phyloP scores from a whole-genome alignment of 2,113 vertebrate genomes.

The Dolichallabes microphthalmus region DNA sequence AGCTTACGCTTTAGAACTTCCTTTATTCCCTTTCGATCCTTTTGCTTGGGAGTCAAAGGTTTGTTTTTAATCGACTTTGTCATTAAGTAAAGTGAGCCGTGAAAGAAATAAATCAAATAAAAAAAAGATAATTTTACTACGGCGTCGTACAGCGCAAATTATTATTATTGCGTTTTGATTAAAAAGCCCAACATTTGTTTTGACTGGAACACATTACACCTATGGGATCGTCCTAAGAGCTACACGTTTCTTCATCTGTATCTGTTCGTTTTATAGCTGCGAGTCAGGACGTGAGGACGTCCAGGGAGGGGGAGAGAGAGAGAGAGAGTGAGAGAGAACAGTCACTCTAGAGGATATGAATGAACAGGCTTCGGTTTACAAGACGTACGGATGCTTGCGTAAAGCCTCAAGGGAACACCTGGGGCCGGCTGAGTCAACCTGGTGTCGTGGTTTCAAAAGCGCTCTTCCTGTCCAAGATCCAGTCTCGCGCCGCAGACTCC shows the following conservation, averaged over 20 bases:
- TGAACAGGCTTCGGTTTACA: constrained; percentile 51
- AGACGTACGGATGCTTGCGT: constrained; percentile 39
- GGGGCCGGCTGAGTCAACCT: constrained; percentile 44
- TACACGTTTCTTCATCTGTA: background rate
- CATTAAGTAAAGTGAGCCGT: too few relatives aligned
- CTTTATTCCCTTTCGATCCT: constrained; percentile 3
- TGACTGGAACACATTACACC: background rate
- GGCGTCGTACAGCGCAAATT: background rate
- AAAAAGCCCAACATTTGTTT: background rate
- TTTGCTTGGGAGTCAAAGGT: background rate
- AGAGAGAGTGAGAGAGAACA: background rate
- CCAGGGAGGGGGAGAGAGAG: too few relatives aligned
- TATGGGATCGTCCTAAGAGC: too few relatives aligned
- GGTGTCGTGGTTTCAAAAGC: constrained; percentile 44
- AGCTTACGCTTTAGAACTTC: constrained; percentile 1
- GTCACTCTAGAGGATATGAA: constrained; percentile 31
- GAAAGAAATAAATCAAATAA: background rate
- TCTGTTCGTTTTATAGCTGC: background rate
- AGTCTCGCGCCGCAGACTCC: background rate
- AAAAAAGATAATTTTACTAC: background rate
- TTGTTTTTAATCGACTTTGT: constrained; percentile 16
- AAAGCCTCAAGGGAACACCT: constrained; percentile 53
- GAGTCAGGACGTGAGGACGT: background rate
- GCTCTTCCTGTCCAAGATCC: constrained; percentile 33
- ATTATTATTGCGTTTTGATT: background rate